Evolutionary conservation across 1,140 invertebrate genomes (phyloP), one percentile per base, ranked within the genome.

Genomic region (Drosophila lacteicornis): DNA sequence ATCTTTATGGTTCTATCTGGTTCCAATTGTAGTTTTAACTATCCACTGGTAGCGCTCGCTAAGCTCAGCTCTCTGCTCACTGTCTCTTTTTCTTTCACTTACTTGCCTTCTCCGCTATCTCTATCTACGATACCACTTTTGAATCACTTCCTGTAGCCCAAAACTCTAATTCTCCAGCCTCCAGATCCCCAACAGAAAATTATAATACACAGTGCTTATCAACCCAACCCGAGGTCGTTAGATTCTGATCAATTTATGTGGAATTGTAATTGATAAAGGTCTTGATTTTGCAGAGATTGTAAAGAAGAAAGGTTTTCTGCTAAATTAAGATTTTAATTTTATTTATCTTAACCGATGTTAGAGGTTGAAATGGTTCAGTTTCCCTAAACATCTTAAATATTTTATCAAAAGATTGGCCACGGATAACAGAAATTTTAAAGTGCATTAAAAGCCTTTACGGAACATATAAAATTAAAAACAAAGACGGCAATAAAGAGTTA

Each of bases 31-130:
- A 82, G 79, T 67, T 62, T 80, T 58, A 67, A 49, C 79, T 81
- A 76, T 65, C 73, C 61, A 76, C 75, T 70, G 19, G 75, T 78
- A 78, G 75, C 74, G 65, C 78, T 81, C 73, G 55, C 65, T 75
- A 59, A 47, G 47, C 59, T 69, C 51, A 55, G 19, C 33, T 38
- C 33, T 53, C 30, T 36, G 27, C 56, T 47, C 79, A 63, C 80
- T 84, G 47, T 53, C 50, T 53, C 75, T 57, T 36, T 42, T 9
- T 61, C n/a, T 40, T n/a, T 38, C 36, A 55, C 46, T 68, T 46
- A 36, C 46, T 12, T 51, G 45, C 12, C 15, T 65, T 51, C 17
- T 22, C n/a, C 12, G 12, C 59, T 38, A 45, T 45, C 61, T 69
- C 17, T 53, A 57, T 33, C 65, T 40, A 36, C 15, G 45, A 38